phyloP scores from a whole-genome alignment of 35 echinoderm and acorn worm genomes.

The Ophiothrix spiculata region DNA sequence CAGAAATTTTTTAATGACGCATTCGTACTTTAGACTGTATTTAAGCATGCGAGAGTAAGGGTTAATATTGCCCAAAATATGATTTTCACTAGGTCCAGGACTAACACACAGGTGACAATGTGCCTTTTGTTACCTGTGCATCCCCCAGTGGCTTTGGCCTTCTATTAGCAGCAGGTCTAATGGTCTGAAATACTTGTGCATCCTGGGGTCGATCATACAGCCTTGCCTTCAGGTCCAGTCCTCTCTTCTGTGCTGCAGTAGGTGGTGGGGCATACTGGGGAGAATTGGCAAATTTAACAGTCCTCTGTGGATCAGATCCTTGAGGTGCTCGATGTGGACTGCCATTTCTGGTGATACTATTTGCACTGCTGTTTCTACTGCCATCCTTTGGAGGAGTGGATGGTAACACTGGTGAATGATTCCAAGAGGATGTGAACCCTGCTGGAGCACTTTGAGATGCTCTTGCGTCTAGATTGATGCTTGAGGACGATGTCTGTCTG shows the following conservation, averaged over 20 bases:
- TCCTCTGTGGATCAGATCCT: slow-evolving; percentile 9
- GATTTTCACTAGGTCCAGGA: no score
- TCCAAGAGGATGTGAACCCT: slow-evolving; percentile 21
- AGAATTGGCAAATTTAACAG: slow-evolving; percentile 53
- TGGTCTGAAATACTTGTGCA: slow-evolving; percentile 73
- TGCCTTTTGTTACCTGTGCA: slow-evolving; percentile 9
- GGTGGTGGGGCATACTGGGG: slow-evolving; percentile 72
- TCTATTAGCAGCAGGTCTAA: slow-evolving; percentile 19
- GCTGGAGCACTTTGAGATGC: slow-evolving; percentile 70
- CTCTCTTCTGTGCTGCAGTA: slow-evolving; percentile 46
- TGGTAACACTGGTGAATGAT: slow-evolving; percentile 17
- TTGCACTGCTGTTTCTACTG: no score
- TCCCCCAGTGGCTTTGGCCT: background rate
- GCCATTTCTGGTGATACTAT: slow-evolving; percentile 3
- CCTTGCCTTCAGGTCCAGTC: slow-evolving; percentile 81
- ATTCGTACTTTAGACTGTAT: no score
- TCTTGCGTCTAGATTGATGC: slow-evolving; percentile 16
- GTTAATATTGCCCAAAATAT: no score
- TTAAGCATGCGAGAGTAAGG: no score
- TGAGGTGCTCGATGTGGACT: background rate
- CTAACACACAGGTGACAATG: no score
- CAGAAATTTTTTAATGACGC: no score
- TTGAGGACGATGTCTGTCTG: background rate
- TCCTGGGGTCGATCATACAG: slow-evolving; percentile 89
- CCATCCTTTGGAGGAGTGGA: slow-evolving; percentile 22